A percentile compares a stretch with the other conserved stretches of the same genome.
Conservation (phyloP, 2,888 invertebrate species). For the Agonum fuliginosum region DNA sequence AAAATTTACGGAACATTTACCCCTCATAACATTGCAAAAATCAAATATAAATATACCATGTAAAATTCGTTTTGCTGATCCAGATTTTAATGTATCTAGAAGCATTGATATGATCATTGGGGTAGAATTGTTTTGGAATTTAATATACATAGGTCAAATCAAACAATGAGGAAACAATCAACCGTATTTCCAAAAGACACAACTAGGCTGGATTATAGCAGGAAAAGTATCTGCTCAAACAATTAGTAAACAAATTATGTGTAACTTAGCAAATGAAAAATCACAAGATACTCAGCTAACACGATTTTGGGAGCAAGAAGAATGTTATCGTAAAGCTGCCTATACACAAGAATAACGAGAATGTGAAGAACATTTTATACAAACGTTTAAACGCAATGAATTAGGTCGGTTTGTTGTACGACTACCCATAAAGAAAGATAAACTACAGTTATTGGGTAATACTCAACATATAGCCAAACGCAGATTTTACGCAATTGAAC, state of each 20-base stretch:
- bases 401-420: slow-evolving; percentile 28
- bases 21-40: not conserved
- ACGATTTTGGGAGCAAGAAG: slow-evolving; percentile 6
- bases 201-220: slow-evolving; percentile 62
- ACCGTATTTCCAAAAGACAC: slow-evolving; percentile 12
- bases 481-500: slow-evolving; percentile 9
- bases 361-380: slow-evolving; percentile 11
- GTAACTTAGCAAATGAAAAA: not conserved
- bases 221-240: too few relatives aligned
- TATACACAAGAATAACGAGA: not conserved
- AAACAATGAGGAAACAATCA: slow-evolving; percentile 8
- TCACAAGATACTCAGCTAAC: not conserved
- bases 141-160: slow-evolving; percentile 58
- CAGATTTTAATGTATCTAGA: slow-evolving; percentile 4
- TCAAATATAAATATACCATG: not conserved
- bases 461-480: not conserved
- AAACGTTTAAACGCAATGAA: not conserved
- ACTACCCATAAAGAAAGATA: slow-evolving; percentile 19
- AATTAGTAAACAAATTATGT: too few relatives aligned
- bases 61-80: slow-evolving; percentile 43
- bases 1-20: slow-evolving; percentile 28
- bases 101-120: slow-evolving; percentile 49
- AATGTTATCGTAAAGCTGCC: not conserved
- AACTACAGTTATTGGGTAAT: not conserved
- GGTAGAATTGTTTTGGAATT: slow-evolving; percentile 51